These are phyloP conservation scores for Galagoides demidoff DNA, from an alignment of 2,797 vertebrate genomes.

Conservation along the genomic window DNA sequence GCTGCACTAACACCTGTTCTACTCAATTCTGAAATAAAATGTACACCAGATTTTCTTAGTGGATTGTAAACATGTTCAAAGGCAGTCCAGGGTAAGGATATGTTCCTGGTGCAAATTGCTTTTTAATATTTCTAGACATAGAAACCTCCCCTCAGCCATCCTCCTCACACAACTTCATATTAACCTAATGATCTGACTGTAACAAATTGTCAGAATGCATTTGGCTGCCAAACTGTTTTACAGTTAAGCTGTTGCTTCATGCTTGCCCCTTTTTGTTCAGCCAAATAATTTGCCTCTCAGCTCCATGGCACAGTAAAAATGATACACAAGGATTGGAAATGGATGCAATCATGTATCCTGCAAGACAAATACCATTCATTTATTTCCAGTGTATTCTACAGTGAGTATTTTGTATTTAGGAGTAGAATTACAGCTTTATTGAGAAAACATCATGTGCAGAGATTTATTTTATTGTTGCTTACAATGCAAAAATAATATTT, in stretches of 20 bases:
- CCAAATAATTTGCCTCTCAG: slow-evolving; percentile 70
- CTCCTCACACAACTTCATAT: slow-evolving; percentile 65
- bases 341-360: slow-evolving; percentile 56
- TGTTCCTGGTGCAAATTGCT: slow-evolving; percentile 70
- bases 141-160: slow-evolving; percentile 65
- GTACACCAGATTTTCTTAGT: slow-evolving; percentile 51
- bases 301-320: slow-evolving; percentile 62
- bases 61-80: slow-evolving; percentile 65
- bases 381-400: slow-evolving; percentile 56
- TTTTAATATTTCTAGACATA: slow-evolving; percentile 75
- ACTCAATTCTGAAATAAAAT: slow-evolving; percentile 59
- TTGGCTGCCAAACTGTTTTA: slow-evolving; percentile 73
- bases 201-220: slow-evolving; percentile 70
- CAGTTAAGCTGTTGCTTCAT: slow-evolving; percentile 71
- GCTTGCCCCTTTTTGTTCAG: slow-evolving; percentile 59
- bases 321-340: slow-evolving; percentile 61
- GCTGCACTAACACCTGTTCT: slow-evolving; percentile 54
- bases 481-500: slow-evolving; percentile 59
- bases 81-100: slow-evolving; percentile 23
- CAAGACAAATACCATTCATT: slow-evolving; percentile 71
- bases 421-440: slow-evolving; percentile 64
- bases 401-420: slow-evolving; percentile 60
- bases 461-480: slow-evolving; percentile 64
- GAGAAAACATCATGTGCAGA: slow-evolving; percentile 28
- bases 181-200: slow-evolving; percentile 78